Percentiles rank a stretch among this genome's conserved stretches.
Evolutionary conservation across 2,113 vertebrate species (phyloP).

Genomic region (Aplodontia rufa): DNA sequence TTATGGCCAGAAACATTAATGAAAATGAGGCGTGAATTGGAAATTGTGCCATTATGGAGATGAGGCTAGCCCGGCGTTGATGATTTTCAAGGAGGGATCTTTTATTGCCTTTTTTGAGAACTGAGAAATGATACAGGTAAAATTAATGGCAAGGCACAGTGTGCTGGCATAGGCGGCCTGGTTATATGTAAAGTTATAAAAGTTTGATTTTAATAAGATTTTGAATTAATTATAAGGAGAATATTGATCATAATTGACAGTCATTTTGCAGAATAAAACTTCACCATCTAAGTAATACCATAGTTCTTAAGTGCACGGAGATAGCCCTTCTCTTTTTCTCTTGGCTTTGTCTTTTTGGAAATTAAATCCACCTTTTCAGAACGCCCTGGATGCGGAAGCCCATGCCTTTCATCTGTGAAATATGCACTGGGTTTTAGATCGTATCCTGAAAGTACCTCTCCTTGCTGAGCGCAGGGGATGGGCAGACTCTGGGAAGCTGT

Average conservation of each 20-base stretch:
- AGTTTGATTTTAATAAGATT: conserved; percentile 86
- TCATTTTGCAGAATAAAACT: conserved; percentile 75
- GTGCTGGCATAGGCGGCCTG: conserved; percentile 69
- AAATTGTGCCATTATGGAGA: conserved; percentile 91
- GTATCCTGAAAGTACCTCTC: conserved; percentile 6
- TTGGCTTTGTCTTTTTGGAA: conserved; percentile 71
- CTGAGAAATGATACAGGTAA: conserved; percentile 82
- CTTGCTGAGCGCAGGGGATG: background rate
- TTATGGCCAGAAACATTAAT: conserved; percentile 92
- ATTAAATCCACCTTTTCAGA: conserved; percentile 71
- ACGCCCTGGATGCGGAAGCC: background rate
- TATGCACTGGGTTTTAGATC: conserved; percentile 36
- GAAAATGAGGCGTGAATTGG: conserved; percentile 92
- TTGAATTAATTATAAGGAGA: conserved; percentile 87
- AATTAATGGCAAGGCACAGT: conserved; percentile 83
- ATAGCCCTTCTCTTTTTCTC: conserved; percentile 40
- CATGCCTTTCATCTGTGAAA: conserved; percentile 54
- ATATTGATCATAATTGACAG: conserved; percentile 83
- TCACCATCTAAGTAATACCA: conserved; percentile 68
- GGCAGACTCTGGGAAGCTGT: background rate
- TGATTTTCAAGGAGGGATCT: conserved; percentile 88
- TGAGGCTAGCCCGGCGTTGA: conserved; percentile 81
- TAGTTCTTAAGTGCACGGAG: conserved; percentile 54
- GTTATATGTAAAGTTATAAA: conserved; percentile 85
- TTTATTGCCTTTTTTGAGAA: conserved; percentile 85